These are phyloP conservation scores for Thamnophis elegans DNA, from an alignment of 2,797 vertebrate genomes.

Conservation along the genomic window DNA sequence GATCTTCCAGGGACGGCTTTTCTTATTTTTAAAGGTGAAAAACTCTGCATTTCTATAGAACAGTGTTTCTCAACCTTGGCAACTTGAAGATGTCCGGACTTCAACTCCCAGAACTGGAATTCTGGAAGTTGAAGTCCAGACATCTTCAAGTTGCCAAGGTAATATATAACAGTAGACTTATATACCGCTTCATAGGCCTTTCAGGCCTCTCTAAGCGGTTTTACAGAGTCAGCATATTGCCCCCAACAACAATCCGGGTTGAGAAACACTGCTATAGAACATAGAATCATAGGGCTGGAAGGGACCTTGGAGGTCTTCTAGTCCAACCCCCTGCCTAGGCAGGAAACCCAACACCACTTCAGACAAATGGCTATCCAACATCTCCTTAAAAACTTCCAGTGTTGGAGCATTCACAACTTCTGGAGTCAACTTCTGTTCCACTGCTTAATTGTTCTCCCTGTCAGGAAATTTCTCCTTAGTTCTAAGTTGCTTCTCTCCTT, in stretches of 20 bases:
- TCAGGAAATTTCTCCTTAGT: background rate
- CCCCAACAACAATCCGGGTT: too few relatives aligned
- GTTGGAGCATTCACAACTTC: background rate
- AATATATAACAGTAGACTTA: too few relatives aligned
- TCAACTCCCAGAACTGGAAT: too few relatives aligned
- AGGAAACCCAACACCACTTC: background rate
- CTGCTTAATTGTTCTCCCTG: fast-evolving
- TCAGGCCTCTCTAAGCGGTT: too few relatives aligned
- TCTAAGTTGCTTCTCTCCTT: background rate
- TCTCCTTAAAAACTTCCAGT: background rate
- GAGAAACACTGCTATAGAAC: too few relatives aligned
- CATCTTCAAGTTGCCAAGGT: too few relatives aligned
- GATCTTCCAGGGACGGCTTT: constrained; percentile 92
- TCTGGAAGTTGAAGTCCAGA: too few relatives aligned
- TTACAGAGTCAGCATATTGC: too few relatives aligned
- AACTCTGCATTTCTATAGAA: background rate
- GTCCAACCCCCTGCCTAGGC: background rate
- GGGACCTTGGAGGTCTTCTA: background rate
- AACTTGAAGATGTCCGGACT: too few relatives aligned
- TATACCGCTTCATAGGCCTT: too few relatives aligned
- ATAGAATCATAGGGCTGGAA: background rate
- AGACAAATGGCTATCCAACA: background rate
- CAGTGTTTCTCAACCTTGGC: too few relatives aligned
- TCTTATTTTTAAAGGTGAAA: constrained; percentile 94
- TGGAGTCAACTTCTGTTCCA: background rate